Conservation (phyloP, 2,888 invertebrate genomes). For the Nomada flava region DNA sequence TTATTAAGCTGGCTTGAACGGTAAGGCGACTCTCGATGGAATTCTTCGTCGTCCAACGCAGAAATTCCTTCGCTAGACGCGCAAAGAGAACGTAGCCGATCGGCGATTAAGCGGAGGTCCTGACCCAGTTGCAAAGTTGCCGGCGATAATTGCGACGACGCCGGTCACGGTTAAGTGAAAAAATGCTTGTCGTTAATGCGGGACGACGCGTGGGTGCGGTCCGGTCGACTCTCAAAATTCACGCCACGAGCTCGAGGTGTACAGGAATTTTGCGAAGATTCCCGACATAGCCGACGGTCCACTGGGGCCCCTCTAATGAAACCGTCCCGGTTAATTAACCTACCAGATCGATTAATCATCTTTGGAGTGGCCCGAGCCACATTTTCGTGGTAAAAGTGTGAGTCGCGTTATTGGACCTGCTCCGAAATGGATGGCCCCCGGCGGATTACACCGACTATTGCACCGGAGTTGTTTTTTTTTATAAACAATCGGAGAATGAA, state of each 20-base stretch:
- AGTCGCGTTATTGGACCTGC: neutral
- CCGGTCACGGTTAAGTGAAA: slow-evolving; percentile 31
- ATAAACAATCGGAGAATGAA: neutral
- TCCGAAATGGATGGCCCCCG: too few relatives aligned
- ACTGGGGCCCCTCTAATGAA: slow-evolving; percentile 73
- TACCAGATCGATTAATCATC: slow-evolving; percentile 79
- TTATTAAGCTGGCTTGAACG: neutral
- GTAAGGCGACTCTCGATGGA: neutral
- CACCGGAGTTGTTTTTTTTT: too few relatives aligned
- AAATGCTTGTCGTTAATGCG: slow-evolving; percentile 29
- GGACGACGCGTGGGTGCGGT: slow-evolving; percentile 28
- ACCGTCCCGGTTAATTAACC: slow-evolving; percentile 78
- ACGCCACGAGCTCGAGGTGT: slow-evolving; percentile 57
- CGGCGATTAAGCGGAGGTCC: slow-evolving; percentile 13
- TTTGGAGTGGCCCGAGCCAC: slow-evolving; percentile 28
- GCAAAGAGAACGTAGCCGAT: slow-evolving; percentile 6
- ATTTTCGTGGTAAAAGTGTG: neutral
- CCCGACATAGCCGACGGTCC: slow-evolving; percentile 70
- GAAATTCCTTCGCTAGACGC: slow-evolving; percentile 10
- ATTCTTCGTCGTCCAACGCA: slow-evolving; percentile 22
- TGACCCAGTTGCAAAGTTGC: slow-evolving; percentile 47
- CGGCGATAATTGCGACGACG: slow-evolving; percentile 35
- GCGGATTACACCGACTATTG: too few relatives aligned
- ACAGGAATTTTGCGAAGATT: slow-evolving; percentile 79
- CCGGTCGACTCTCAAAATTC: slow-evolving; percentile 67